These are phyloP conservation scores for Alcedo quadribrachys DNA, from an alignment of 2,797 vertebrate species.

Conservation along the genomic window DNA sequence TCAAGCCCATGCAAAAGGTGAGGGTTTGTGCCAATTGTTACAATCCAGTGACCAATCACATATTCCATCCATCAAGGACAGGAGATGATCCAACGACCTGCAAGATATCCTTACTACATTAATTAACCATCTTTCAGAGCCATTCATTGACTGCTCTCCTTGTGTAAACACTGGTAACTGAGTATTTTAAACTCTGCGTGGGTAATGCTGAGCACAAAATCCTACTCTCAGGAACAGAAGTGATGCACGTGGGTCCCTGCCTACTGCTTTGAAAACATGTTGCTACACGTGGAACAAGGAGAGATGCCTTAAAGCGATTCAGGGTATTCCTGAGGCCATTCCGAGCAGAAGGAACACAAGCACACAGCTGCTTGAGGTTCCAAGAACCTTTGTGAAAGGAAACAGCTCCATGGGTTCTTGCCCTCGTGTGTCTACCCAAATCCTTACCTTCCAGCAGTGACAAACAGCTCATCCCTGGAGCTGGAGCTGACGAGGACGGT, in stretches of 20 bases:
- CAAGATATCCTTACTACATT: background rate
- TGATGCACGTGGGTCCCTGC: background rate
- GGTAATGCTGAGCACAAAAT: background rate
- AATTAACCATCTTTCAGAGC: background rate
- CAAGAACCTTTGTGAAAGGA: background rate
- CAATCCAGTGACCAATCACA: background rate
- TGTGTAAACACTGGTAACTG: background rate
- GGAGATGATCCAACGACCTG: background rate
- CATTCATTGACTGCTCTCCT: background rate
- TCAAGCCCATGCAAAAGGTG: background rate
- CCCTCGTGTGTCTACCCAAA: background rate
- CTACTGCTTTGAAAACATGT: background rate
- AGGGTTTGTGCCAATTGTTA: background rate
- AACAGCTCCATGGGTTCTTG: background rate
- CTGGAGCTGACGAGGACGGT: slow-evolving; percentile 79
- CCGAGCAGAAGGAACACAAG: background rate
- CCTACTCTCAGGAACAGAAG: background rate
- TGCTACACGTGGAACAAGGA: background rate
- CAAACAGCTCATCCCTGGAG: slow-evolving; percentile 82
- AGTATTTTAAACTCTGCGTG: background rate
- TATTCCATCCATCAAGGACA: background rate
- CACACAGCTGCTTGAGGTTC: background rate
- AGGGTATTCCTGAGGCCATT: background rate
- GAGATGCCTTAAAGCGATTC: background rate
- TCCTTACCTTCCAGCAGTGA: slow-evolving; percentile 89